phyloP scores from a whole-genome alignment of 2,113 vertebrate species.

The Agapornis roseicollis region DNA sequence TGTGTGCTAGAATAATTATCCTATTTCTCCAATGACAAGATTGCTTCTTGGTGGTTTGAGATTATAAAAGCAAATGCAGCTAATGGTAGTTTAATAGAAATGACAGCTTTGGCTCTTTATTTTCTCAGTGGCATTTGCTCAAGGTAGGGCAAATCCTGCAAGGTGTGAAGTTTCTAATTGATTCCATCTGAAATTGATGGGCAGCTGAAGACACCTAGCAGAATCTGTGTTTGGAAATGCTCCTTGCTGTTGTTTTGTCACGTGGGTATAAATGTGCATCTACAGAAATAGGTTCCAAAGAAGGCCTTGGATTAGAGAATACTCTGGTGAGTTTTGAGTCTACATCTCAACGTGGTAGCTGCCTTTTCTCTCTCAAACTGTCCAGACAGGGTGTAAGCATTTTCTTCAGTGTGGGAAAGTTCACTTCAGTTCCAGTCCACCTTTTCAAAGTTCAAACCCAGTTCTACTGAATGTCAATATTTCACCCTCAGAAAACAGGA shows the following conservation, averaged over 20 bases:
- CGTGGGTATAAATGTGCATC: not conserved
- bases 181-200: not conserved
- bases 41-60: not conserved
- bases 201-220: not conserved
- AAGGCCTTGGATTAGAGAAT: not conserved
- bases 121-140: not conserved
- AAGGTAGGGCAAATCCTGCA: not conserved
- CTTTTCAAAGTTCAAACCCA: not conserved
- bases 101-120: not conserved
- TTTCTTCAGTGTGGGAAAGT: not conserved
- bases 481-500: not conserved
- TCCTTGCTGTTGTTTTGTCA: not conserved
- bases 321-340: not conserved
- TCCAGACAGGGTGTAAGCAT: not conserved
- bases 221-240: not conserved
- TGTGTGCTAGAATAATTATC: not conserved
- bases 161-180: not conserved
- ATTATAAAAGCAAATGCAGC: slow-evolving; percentile 21
- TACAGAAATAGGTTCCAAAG: not conserved
- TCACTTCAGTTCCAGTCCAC: slow-evolving; percentile 25
- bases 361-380: not conserved
- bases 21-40: slow-evolving; percentile 4
- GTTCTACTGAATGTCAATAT: not conserved
- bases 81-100: slow-evolving; percentile 25
- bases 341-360: not conserved